A percentile compares a stretch with the other conserved stretches of the same genome.
Evolutionary conservation across 2,888 invertebrate species (phyloP).

Genomic region (Meiosimyza platycephala): DNA sequence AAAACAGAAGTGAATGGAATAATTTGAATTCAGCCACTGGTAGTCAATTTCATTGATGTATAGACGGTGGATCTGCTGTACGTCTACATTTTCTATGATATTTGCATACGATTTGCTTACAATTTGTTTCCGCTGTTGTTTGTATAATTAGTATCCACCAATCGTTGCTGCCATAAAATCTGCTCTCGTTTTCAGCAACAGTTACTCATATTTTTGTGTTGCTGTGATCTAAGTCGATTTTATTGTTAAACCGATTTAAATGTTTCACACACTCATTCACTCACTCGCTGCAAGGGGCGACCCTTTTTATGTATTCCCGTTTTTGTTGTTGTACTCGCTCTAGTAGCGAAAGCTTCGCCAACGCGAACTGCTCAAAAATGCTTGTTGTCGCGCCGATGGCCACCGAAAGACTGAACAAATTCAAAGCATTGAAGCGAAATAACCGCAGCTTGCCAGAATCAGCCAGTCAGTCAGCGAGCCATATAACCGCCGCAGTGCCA

Average conservation of each 20-base stretch:
- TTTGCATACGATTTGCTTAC: constrained; percentile 28
- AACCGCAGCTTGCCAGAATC: constrained; percentile 24
- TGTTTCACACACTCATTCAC: not conserved
- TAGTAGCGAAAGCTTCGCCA: constrained; percentile 28
- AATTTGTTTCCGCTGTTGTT: not conserved
- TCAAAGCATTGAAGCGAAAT: constrained; percentile 27
- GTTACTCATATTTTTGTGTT: not conserved
- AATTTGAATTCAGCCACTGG: too few relatives aligned
- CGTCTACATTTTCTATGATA: too few relatives aligned
- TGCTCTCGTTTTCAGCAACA: not conserved
- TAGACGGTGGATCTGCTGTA: too few relatives aligned
- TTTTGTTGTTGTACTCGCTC: not conserved
- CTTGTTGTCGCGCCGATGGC: constrained; percentile 46
- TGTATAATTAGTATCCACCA: too few relatives aligned
- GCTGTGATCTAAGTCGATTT: not conserved
- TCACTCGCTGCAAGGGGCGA: not conserved
- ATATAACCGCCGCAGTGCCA: constrained; percentile 25
- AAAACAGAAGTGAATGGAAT: too few relatives aligned
- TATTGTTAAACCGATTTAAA: not conserved
- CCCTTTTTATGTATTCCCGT: constrained; percentile 7
- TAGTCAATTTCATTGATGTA: too few relatives aligned
- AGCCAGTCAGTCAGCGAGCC: constrained; percentile 23
- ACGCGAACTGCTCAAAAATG: constrained; percentile 27
- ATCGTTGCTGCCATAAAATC: too few relatives aligned
- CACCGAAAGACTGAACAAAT: constrained; percentile 47